A percentile compares a stretch with the other conserved stretches of the same genome.
phyloP scores from a whole-genome alignment of 2,888 invertebrate genomes.

The Hirudinaria manillensis region DNA sequence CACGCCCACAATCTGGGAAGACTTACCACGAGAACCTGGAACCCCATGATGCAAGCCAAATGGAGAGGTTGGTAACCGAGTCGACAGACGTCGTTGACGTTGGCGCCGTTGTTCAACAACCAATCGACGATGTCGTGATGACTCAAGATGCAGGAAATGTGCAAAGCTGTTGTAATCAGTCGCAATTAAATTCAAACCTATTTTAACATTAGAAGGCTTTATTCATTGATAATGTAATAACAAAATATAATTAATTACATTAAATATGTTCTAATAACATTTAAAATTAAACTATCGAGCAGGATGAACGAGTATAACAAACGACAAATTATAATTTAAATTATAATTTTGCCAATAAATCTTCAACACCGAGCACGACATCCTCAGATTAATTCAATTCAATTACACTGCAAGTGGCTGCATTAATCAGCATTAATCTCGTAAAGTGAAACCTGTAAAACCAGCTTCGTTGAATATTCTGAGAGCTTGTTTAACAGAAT shows the following conservation, averaged over 20 bases:
- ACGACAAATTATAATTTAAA: no score
- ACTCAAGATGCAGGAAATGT: constrained; percentile 60
- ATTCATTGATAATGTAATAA: neutral
- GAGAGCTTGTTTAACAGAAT: neutral
- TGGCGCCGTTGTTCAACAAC: constrained; percentile 20
- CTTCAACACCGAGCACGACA: no score
- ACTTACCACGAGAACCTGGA: constrained; percentile 18
- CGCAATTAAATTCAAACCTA: neutral
- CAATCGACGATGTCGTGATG: constrained; percentile 38
- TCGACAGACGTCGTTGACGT: neutral
- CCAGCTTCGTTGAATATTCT: constrained; percentile 1
- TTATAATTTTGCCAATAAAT: no score
- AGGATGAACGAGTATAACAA: no score
- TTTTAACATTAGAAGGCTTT: neutral
- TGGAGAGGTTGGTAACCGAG: constrained; percentile 13
- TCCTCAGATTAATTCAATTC: no score
- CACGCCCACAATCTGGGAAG: neutral
- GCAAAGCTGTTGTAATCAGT: constrained; percentile 55
- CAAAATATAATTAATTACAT: neutral
- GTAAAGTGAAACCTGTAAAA: neutral
- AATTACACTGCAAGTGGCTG: no score
- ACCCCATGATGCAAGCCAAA: neutral
- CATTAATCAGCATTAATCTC: no score
- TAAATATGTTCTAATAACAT: neutral
- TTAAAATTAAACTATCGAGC: neutral